Evolutionary conservation across 2,888 invertebrate genomes (phyloP), one percentile per base, ranked within the genome.

Genomic region (Phyllotreta striolata): DNA sequence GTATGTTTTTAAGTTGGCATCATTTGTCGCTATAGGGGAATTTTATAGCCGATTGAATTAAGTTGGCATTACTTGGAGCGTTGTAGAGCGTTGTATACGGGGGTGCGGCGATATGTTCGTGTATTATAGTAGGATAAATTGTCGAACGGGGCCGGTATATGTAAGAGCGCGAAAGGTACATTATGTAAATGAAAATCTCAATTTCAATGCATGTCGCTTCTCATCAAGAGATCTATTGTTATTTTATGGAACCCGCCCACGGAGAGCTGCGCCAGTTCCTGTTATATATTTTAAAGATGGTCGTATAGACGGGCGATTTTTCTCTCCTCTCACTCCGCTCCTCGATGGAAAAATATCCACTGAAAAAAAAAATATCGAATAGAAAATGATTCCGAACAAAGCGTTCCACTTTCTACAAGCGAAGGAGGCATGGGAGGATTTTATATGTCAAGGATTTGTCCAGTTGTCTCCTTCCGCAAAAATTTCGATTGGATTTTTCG

Each of bases 161-260:
- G 4, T 24, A 51, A 35, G 9, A 8, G 9, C 24, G 52, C 38
- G 38, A 39, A 52, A 52, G 37, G 52, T 52, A 65, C 66, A 70
- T 67, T 70, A 70, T 70, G 68, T 66, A 67, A 70, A 70, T 70
- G 66, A 58, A 67, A 66, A 66, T 67, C 63, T 70, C 64, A 58
- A 67, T 66, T 68, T 68, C 68, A 64, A 70, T 67, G 64, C 66
- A 66, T 64, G 65, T 66, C 64, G 66, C 65, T 67, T 66, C 66
- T 70, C 70, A 70, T 70, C 70, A 68, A 70, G 68, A 67, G 57
- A 64, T 70, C 70, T 62, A 70, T 70, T 70, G 70, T 70, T 70
- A 64, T 64, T 62, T 58, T 66, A 64, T 52, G 52, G 44, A 66
- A 63, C 64, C 67, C 70, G 64, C 70, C 70, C 51, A 67, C 66